A percentile compares a stretch with the other conserved stretches of the same genome.
Conservation (phyloP, 2,888 invertebrate genomes). For the Epinotia bilunana region DNA sequence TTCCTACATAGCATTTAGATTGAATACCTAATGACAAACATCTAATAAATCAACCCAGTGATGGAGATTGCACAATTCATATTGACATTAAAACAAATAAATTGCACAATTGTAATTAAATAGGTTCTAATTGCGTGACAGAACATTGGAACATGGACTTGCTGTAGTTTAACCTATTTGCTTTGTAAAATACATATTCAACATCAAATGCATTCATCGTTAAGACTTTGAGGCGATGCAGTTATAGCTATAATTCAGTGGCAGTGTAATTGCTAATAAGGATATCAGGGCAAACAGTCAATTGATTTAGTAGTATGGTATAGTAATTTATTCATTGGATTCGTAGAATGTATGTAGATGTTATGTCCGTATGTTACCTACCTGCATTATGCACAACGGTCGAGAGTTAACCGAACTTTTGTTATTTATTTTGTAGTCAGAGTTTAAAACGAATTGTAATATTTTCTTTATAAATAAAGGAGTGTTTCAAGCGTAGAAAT, state of each 20-base stretch:
- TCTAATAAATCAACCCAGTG: background rate
- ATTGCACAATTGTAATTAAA: slow-evolving; percentile 50
- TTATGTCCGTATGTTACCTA: slow-evolving; percentile 14
- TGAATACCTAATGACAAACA: background rate
- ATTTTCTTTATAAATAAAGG: too few relatives aligned
- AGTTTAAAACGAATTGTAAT: too few relatives aligned
- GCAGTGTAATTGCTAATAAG: slow-evolving; percentile 51
- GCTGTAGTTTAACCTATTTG: background rate
- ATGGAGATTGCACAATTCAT: slow-evolving; percentile 24
- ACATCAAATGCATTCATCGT: slow-evolving; percentile 2
- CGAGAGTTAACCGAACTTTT: background rate
- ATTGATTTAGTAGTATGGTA: slow-evolving; percentile 12
- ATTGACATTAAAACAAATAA: too few relatives aligned
- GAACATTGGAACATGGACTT: slow-evolving; percentile 53
- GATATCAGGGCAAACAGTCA: slow-evolving; percentile 53
- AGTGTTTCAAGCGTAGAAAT: too few relatives aligned
- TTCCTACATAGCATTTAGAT: too few relatives aligned
- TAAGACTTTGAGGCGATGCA: background rate
- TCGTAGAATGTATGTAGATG: slow-evolving; percentile 24
- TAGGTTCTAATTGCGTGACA: slow-evolving; percentile 53
- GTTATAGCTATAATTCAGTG: slow-evolving; percentile 1
- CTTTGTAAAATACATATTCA: background rate
- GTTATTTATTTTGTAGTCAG: background rate
- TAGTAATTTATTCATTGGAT: slow-evolving; percentile 33
- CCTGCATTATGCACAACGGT: background rate